Percentiles rank a stretch among this genome's conserved stretches.
Conservation (phyloP, 2,113 vertebrate genomes). For the Nyctibius bracteatus region DNA sequence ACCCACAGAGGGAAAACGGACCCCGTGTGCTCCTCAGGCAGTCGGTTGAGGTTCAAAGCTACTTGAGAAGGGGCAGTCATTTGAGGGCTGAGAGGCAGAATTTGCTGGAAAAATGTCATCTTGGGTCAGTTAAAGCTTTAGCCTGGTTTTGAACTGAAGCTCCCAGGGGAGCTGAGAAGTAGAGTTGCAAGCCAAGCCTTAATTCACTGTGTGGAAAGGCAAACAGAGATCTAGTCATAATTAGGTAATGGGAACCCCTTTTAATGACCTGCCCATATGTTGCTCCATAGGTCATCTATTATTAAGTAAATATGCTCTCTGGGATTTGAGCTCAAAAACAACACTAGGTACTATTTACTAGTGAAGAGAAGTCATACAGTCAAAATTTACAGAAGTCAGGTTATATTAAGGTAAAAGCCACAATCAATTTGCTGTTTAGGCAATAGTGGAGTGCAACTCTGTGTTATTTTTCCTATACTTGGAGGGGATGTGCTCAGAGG, state of each 20-base stretch:
- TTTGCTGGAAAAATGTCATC: background rate
- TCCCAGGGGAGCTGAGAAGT: background rate
- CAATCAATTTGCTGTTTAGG: background rate
- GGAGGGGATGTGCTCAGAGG: background rate
- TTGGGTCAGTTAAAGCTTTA: background rate
- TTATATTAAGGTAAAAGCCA: background rate
- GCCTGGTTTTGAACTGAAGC: background rate
- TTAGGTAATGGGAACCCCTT: background rate
- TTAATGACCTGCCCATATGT: slow-evolving; percentile 14
- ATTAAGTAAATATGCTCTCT: background rate
- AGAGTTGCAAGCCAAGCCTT: background rate
- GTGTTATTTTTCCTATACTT: background rate
- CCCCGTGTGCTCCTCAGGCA: fast-evolving
- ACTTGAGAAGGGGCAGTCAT: background rate
- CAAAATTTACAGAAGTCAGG: background rate
- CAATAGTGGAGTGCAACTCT: background rate
- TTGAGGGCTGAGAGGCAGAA: background rate
- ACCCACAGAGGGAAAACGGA: background rate
- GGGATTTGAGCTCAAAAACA: slow-evolving; percentile 21
- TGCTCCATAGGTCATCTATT: background rate
- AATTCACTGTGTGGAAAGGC: background rate
- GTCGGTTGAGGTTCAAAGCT: fast-evolving
- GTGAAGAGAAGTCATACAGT: background rate
- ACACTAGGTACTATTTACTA: background rate
- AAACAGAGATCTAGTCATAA: background rate